Conservation (phyloP, 2,797 vertebrate genomes). For the Chaunax sp. region DNA sequence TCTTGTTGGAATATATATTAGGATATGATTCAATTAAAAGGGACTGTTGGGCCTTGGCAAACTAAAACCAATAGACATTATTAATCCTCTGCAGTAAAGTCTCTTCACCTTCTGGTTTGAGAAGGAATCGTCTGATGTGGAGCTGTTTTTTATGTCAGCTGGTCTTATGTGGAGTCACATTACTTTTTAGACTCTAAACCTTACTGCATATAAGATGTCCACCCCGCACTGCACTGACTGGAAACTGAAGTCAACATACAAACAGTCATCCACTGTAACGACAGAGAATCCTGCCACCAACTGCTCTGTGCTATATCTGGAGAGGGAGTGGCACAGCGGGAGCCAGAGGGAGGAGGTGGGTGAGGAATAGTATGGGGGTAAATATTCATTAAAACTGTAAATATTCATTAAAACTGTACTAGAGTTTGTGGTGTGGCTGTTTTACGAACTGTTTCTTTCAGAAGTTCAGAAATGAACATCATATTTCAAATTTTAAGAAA, state of each 20-base stretch:
- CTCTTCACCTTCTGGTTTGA: background rate
- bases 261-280: constrained; percentile 23
- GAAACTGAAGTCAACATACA: constrained; percentile 27
- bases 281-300: constrained; percentile 18
- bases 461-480: background rate
- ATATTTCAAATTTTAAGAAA: background rate
- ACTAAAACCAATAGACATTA: background rate
- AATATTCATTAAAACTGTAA: background rate
- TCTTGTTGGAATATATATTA: too few species aligned
- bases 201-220: background rate
- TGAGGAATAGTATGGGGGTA: too few species aligned
- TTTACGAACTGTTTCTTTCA: background rate
- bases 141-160: constrained; percentile 1
- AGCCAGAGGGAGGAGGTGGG: background rate
- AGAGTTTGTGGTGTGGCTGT: background rate
- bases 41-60: background rate
- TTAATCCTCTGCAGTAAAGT: background rate
- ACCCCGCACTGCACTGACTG: constrained; percentile 8
- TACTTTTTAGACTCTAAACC: background rate
- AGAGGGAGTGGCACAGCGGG: background rate
- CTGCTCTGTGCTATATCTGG: constrained; percentile 20
- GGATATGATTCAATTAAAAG: too few species aligned
- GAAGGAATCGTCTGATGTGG: background rate
- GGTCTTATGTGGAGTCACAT: background rate
- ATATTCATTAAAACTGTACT: background rate